Evolutionary conservation across 2,888 invertebrate species (phyloP).

Genomic region (Lepetodrilus schrolli): DNA sequence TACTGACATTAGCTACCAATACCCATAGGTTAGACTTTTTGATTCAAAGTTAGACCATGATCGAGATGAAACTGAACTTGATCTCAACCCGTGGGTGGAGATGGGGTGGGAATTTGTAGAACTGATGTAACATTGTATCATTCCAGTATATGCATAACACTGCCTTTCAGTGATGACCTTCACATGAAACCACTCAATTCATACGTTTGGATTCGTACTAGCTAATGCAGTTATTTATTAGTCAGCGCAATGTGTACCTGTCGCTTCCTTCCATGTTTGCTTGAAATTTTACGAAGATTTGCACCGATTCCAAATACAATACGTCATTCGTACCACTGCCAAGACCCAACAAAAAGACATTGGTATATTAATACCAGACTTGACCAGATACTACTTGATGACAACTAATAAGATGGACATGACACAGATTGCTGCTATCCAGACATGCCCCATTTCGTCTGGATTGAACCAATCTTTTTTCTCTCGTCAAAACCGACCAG

Average conservation of each 20-base stretch:
- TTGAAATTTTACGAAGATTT: background rate
- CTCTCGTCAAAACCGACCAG: background rate
- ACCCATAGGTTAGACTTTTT: too few relatives aligned
- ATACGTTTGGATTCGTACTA: background rate
- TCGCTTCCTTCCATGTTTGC: background rate
- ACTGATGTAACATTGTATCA: too few relatives aligned
- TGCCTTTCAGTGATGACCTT: slow-evolving; percentile 16
- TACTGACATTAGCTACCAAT: too few relatives aligned
- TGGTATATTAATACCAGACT: background rate
- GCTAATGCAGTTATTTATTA: background rate
- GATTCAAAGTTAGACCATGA: too few relatives aligned
- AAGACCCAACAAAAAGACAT: background rate
- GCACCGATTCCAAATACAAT: background rate
- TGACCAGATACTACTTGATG: background rate
- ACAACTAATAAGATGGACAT: too few relatives aligned
- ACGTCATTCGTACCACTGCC: background rate
- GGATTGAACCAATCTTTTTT: background rate
- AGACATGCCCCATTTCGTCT: slow-evolving; percentile 15
- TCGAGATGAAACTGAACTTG: too few relatives aligned
- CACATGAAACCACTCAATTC: background rate
- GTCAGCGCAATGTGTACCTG: background rate
- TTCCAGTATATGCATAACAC: background rate
- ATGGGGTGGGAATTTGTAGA: too few relatives aligned
- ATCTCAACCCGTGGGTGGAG: too few relatives aligned
- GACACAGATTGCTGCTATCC: background rate